Conservation (phyloP, 2,888 invertebrate species). For the Germaria angustata region DNA sequence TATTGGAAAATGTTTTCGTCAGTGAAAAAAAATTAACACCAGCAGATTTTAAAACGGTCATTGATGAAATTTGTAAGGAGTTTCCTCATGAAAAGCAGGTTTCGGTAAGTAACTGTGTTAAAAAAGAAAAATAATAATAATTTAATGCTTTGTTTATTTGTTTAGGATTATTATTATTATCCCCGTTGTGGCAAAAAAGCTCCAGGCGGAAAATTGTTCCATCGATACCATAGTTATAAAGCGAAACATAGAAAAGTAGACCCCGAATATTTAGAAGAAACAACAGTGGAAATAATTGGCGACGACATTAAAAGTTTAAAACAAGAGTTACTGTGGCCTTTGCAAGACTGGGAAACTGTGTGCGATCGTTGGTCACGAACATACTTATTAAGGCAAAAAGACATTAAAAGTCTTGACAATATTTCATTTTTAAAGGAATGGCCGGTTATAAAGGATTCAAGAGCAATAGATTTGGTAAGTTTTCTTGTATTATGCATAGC, state of each 20-base stretch:
- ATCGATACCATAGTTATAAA: constrained; percentile 23
- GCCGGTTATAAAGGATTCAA: too few species aligned
- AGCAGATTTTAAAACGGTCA: constrained; percentile 1
- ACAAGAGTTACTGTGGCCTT: constrained; percentile 10
- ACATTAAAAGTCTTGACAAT: too few species aligned
- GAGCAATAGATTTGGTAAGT: constrained; percentile 25
- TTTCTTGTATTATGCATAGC: not conserved
- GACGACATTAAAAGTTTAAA: constrained; percentile 7
- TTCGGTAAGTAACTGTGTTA: not conserved
- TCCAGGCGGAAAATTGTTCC: constrained; percentile 21
- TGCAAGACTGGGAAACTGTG: not conserved
- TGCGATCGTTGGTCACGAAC: not conserved
- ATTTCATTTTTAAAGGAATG: too few species aligned
- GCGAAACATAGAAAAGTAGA: constrained; percentile 25
- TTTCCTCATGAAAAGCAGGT: not conserved
- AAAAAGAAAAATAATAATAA: too few species aligned
- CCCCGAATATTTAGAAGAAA: not conserved
- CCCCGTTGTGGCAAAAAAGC: constrained; percentile 9
- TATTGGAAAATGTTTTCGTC: not conserved
- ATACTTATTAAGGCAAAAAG: not conserved
- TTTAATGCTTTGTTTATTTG: not conserved
- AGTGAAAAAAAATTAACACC: not conserved
- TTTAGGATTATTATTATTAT: constrained; percentile 24
- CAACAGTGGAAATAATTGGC: not conserved
- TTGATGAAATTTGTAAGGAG: constrained; percentile 7